Percentiles rank a stretch among this genome's conserved stretches.
Evolutionary conservation across 2,888 invertebrate species (phyloP).

Genomic region (Drosophila multiciliata): DNA sequence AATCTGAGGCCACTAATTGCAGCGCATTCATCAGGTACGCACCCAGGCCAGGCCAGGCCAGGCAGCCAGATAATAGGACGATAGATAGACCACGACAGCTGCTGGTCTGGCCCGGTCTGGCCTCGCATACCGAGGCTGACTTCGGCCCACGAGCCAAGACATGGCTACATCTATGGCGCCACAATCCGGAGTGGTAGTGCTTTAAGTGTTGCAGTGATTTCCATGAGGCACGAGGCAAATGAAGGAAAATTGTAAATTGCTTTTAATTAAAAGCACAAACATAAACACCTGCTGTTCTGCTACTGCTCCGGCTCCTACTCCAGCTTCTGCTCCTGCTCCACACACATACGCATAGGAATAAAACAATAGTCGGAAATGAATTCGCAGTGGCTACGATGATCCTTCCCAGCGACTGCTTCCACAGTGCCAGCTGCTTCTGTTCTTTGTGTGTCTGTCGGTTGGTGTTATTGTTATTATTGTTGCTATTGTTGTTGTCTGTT

Average conservation of each 20-base stretch:
- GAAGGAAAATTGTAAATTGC: constrained; percentile 80
- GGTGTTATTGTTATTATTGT: background rate
- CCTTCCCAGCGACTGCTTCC: constrained; percentile 21
- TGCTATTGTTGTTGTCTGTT: constrained; percentile 9
- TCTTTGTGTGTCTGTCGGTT: constrained; percentile 56
- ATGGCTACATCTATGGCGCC: background rate
- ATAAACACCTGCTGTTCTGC: constrained; percentile 76
- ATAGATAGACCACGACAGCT: constrained; percentile 47
- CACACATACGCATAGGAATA: constrained; percentile 45
- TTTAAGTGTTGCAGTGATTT: constrained; percentile 45
- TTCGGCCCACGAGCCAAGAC: background rate
- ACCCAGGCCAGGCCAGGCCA: constrained; percentile 33
- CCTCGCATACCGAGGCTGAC: constrained; percentile 3
- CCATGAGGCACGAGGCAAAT: constrained; percentile 58
- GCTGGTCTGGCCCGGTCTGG: constrained; percentile 1
- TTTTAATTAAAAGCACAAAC: constrained; percentile 82
- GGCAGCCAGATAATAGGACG: constrained; percentile 28
- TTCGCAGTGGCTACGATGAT: constrained; percentile 64
- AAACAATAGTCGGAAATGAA: constrained; percentile 69
- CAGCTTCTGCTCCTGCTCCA: constrained; percentile 48
- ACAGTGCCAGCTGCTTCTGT: constrained; percentile 52
- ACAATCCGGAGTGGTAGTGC: background rate
- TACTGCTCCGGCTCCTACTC: constrained; percentile 45
- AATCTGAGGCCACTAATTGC: constrained; percentile 76
- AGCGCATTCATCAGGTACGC: constrained; percentile 74